Conservation (phyloP, 2,113 vertebrate species). For the Percopsis transmontana region DNA sequence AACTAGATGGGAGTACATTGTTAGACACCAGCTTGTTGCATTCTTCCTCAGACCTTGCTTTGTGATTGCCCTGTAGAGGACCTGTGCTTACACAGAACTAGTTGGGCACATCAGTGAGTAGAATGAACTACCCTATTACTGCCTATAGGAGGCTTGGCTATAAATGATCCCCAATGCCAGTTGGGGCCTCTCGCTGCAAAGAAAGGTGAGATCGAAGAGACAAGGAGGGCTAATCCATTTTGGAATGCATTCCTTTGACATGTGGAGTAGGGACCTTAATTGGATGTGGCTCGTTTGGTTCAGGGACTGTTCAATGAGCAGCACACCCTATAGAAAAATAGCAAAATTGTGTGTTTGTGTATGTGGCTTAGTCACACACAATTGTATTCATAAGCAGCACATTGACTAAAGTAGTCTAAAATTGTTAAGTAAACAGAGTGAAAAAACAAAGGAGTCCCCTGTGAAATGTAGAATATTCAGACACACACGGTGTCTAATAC, state of each 20-base stretch:
- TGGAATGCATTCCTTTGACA: slow-evolving; percentile 41
- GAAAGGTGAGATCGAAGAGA: slow-evolving; percentile 15
- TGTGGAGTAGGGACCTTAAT: slow-evolving; percentile 51
- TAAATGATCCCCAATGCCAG: slow-evolving; percentile 3
- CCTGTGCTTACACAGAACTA: background rate
- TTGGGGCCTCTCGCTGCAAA: background rate
- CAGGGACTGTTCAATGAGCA: slow-evolving; percentile 32
- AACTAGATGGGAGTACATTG: too few species aligned
- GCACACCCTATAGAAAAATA: slow-evolving; percentile 33
- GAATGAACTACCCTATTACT: background rate
- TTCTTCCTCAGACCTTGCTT: slow-evolving; percentile 7
- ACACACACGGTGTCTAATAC: background rate
- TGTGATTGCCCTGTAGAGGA: slow-evolving; percentile 4
- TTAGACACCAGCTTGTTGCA: too few species aligned
- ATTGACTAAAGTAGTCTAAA: slow-evolving; percentile 43
- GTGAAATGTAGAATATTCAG: background rate
- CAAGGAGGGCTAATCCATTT: slow-evolving; percentile 43
- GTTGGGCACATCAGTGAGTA: background rate
- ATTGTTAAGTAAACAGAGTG: slow-evolving; percentile 41
- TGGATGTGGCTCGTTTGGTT: slow-evolving; percentile 47
- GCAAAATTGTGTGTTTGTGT: slow-evolving; percentile 19
- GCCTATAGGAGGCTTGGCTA: background rate
- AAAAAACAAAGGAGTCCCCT: slow-evolving; percentile 28
- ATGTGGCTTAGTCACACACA: slow-evolving; percentile 48
- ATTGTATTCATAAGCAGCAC: slow-evolving; percentile 54